Conservation (phyloP, 2,113 vertebrate genomes). For the Hemicordylus capensis region DNA sequence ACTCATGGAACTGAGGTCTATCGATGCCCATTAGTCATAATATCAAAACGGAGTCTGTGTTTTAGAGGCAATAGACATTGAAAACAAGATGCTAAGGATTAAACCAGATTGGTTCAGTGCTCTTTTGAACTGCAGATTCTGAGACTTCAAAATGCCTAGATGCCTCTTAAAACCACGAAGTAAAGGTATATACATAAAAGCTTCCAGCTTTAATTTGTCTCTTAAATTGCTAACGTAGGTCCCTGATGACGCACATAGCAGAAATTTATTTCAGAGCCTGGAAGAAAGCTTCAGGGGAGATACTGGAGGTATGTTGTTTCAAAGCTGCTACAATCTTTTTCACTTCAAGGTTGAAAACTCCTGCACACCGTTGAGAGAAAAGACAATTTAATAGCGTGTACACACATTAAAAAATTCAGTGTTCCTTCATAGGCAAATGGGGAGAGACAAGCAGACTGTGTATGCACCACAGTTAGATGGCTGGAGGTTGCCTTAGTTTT, state of each 20-base stretch:
- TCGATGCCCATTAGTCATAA: background rate
- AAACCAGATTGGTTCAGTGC: background rate
- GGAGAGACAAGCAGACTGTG: background rate
- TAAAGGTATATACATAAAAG: background rate
- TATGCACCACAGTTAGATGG: background rate
- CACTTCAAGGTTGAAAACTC: background rate
- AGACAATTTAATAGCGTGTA: too few species aligned
- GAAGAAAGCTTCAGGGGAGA: constrained; percentile 88
- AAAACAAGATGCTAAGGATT: background rate
- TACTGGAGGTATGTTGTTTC: constrained; percentile 76
- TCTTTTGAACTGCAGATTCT: background rate
- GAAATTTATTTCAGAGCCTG: constrained; percentile 96
- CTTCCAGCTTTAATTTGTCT: constrained; percentile 7
- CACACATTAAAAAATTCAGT: background rate
- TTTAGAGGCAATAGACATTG: background rate
- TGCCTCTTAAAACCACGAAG: background rate
- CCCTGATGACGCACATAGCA: constrained; percentile 72
- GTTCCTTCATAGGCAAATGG: background rate
- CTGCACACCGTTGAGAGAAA: too few species aligned
- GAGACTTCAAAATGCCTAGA: background rate
- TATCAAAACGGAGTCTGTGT: background rate
- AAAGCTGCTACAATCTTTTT: constrained; percentile 16
- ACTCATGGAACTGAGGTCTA: background rate
- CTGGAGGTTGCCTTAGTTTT: background rate
- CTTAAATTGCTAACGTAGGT: constrained; percentile 65